Evolutionary conservation across 2,888 invertebrate genomes (phyloP), one percentile per base, ranked within the genome.

Genomic region (Nasonia oneida): DNA sequence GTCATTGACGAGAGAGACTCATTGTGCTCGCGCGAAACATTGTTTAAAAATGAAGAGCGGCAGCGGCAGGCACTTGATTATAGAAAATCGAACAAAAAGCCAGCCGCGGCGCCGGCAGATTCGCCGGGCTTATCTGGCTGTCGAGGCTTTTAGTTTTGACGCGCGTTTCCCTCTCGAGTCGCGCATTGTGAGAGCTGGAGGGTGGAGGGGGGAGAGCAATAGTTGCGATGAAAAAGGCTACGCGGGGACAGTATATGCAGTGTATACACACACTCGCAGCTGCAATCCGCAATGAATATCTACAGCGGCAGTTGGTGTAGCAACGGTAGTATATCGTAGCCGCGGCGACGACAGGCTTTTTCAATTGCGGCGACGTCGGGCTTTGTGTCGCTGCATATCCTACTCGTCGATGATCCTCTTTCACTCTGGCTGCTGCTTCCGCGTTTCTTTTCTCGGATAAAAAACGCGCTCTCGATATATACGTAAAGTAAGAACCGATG

Each of bases 331-430:
- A 84, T 67, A 67, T 67, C 67, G 67, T 14, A 1, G 71, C 73
- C 64, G 85, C 82, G 87, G 73, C 57, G 57, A 61, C 77, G 84
- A 84, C 90, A 90, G 37, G 79, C 75, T 91, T 91, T 91, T 91
- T 91, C 91, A 91, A 91, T 91, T 89, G 29, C 29, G 90, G 88
- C 86, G 81, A n/a, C 61, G 5, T 88, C 70, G 29, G 88, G 90
- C 91, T 89, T 90, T 89, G 89, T 90, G 88, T 88, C 88, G 87
- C 39, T 82, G 82, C 67, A 82, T 73, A 53, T 70, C 81, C 81
- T 89, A 47, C 90, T 90, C 88, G 89, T 86, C 47, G 77, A 37
- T 73, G 42, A 77, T 78, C 77, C 83, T 61, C 77, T 70, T 42
- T 64, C 71, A 57, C 70, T 88, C 8, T 53, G 18, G 29, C 67